A percentile compares a stretch with the other conserved stretches of the same genome.
Evolutionary conservation across 2,888 invertebrate species (phyloP).

Genomic region (Campoplex capitator): DNA sequence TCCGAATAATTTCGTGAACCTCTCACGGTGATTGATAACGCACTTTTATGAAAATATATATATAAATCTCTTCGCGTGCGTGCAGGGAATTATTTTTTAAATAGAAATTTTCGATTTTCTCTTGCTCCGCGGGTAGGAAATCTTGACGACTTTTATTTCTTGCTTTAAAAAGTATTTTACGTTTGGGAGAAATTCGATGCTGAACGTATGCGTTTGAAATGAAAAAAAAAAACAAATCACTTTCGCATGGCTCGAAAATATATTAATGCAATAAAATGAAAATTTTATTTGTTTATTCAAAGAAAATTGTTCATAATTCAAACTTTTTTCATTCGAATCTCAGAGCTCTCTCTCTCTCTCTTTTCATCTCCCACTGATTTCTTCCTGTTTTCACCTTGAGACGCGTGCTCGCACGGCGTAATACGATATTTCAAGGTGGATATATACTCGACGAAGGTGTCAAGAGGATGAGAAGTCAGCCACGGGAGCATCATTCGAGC

Average conservation of each 20-base stretch:
- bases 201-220: neutral
- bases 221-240: neutral
- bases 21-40: conserved; percentile 18
- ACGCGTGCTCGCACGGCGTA: conserved; percentile 9
- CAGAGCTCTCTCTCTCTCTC: neutral
- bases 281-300: neutral
- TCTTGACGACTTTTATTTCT: no score
- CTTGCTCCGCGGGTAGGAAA: neutral
- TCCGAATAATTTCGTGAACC: conserved; percentile 51
- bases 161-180: no score
- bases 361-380: conserved; percentile 33
- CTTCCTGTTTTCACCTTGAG: conserved; percentile 16
- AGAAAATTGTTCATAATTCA: neutral
- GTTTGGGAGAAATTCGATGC: neutral
- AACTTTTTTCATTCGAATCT: conserved; percentile 34
- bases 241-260: neutral
- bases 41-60: neutral
- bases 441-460: neutral
- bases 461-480: conserved; percentile 31
- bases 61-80: neutral
- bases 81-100: neutral
- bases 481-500: conserved; percentile 52
- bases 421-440: conserved; percentile 33
- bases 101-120: neutral
- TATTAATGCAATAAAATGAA: neutral